phyloP scores from a whole-genome alignment of 1,140 invertebrate species.

The Drosophila oshimai region DNA sequence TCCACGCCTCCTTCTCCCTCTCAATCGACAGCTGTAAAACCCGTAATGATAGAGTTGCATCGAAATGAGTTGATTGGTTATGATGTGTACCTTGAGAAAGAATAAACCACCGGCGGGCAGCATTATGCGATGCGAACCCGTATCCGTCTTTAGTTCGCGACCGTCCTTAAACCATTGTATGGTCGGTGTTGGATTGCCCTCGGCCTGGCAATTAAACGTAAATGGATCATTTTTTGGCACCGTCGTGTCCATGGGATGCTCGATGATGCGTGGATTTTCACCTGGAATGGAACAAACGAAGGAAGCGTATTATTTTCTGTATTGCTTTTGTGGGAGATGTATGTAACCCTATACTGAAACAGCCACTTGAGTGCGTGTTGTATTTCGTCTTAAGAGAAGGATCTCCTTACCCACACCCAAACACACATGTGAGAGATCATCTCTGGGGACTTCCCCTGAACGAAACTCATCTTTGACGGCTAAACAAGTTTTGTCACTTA shows the following conservation, averaged over 20 bases:
- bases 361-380: slow-evolving; percentile 36
- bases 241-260: slow-evolving; percentile 89
- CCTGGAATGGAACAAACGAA: slow-evolving; percentile 43
- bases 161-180: slow-evolving; percentile 88
- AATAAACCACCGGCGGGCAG: slow-evolving; percentile 88
- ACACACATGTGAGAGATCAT: slow-evolving; percentile 12
- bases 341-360: slow-evolving; percentile 19
- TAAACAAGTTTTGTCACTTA: slow-evolving; percentile 74
- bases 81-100: slow-evolving; percentile 86
- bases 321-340: neutral
- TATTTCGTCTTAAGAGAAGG: slow-evolving; percentile 22
- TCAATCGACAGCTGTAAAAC: slow-evolving; percentile 44
- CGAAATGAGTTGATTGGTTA: slow-evolving; percentile 27
- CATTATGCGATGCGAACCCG: slow-evolving; percentile 84
- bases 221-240: slow-evolving; percentile 88
- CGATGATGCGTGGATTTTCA: slow-evolving; percentile 89
- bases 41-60: slow-evolving; percentile 55
- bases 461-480: slow-evolving; percentile 15
- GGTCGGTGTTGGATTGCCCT: slow-evolving; percentile 86
- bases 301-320: neutral
- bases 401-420: neutral
- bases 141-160: slow-evolving; percentile 83
- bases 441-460: slow-evolving; percentile 16
- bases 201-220: slow-evolving; percentile 87
- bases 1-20: slow-evolving; percentile 10